Base-by-base conservation (phyloP, 2,888 invertebrate genomes). In the Lasioglossum villosulum region DNA sequence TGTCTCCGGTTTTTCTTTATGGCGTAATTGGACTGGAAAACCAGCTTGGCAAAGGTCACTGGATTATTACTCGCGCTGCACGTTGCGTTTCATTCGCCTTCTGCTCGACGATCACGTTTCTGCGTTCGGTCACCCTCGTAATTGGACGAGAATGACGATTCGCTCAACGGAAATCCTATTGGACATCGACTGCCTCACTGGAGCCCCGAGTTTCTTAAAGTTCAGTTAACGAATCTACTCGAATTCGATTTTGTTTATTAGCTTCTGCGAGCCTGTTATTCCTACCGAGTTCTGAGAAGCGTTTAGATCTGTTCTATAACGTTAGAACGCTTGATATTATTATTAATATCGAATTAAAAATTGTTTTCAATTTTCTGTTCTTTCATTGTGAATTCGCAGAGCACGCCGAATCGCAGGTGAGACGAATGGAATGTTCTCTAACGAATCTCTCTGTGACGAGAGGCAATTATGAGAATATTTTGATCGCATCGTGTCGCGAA, bases 21-120 rank as follows among this genome's bases (percentile, higher is more conserved):
- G 37, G n/a, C n/a, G 63, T 72, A 71, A 78, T 73, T 75, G 80
- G 39, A 72, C 30, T 75, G 63, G 75, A 80, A 56, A 79, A 72
- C 48, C 48, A 45, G 66, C 59, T 42, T n/a, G 39, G 5, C 66
- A 81, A 81, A 81, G 81, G 76, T 83, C 66, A 56, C 66, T 23
- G 72, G 72, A 80, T 66, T 71, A 75, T 59, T 63, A 63, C 12
- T 48, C 56, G 59, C 48, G 30, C 3, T 4, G 52, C 48, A 39
- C 79, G 48, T 63, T 72, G 75, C 59, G 45, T 71, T 75, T 71
- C 45, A 71, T 63, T 48, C 30, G 23, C 48, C 19, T 39, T 27
- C 45, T 56, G 56, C 79, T 59, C 30, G 45, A 16, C 52, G 42
- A 19, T 2, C 4, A n/a, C 48, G 39, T 37, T 71, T 77, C 34